Evolutionary conservation across 2,113 vertebrate species (phyloP), one percentile per base, ranked within the genome.

Genomic region (Pungitius pungitius): DNA sequence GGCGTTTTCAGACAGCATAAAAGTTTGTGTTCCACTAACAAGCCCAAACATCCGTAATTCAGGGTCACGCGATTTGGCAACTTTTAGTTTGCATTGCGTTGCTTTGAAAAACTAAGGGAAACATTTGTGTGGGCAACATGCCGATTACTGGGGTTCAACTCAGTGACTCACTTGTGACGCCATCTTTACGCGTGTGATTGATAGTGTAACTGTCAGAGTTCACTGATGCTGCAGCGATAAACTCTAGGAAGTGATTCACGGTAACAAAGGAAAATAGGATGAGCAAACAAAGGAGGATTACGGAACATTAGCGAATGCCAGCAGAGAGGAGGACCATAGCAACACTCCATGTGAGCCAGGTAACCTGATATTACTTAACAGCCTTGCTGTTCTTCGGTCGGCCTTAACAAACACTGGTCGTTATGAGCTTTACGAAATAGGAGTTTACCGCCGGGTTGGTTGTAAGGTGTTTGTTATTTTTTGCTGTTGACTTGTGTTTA

Each of bases 401-500:
- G 56, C 26, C 40, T 57, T 59, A 27, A 40, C 30, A 45, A 76
- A 70, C 37, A 74, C 57, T 55, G 17, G 26, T 71, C 59, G 75
- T 88, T 82, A 73, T 54, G 35, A 73, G 74, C 60, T 70, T 63
- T 24, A 35, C 33, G 8, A 47, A 76, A 78, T 8, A 63, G 15
- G 13, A 13, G 27, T 78, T 82, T 80, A 77, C 66, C 52, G 26
- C 30, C 64, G 24, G 20, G 54, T 3, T 64, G 51, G 59, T 22
- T 65, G 2, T 57, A 35, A 58, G 40, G 7, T 76, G 52, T 24
- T 60, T 73, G 12, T 47, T 54, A 54, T 37, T 52, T 61, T 10
- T 40, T 30, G 9, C 24, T 66, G 15, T 43, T 66, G 6, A 24
- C 11, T 42, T 58, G 35, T 56, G 26, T 27, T 35, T 37, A 52